A percentile compares a stretch with the other conserved stretches of the same genome.
These are phyloP conservation scores for Mobula birostris DNA, from an alignment of 2,113 vertebrate genomes.

Conservation along the genomic window DNA sequence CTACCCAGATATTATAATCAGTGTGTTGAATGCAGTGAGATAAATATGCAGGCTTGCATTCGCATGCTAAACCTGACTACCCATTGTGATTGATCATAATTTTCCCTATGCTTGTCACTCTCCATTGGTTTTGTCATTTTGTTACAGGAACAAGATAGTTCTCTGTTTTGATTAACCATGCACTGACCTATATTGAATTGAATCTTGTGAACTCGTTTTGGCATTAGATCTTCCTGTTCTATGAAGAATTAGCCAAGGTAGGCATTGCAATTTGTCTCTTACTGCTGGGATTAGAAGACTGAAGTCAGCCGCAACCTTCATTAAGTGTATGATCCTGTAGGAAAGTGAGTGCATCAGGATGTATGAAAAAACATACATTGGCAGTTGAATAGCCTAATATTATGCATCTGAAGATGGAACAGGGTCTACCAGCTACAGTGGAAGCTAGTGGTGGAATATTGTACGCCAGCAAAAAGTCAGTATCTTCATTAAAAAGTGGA, in stretches of 20 bases:
- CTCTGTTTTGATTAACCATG: neutral
- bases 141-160: neutral
- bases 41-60: neutral
- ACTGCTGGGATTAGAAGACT: neutral
- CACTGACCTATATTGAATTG: neutral
- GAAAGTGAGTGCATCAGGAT: neutral
- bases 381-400: neutral
- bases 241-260: neutral
- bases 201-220: neutral
- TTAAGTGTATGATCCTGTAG: neutral
- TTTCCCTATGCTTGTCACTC: neutral
- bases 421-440: neutral
- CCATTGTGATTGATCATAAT: neutral
- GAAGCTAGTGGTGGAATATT: neutral
- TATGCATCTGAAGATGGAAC: neutral
- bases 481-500: neutral
- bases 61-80: neutral
- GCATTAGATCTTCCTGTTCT: neutral
- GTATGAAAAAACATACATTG: neutral
- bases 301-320: neutral
- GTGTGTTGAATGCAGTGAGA: neutral
- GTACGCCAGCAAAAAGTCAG: neutral
- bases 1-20: neutral
- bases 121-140: neutral
- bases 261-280: neutral